Base-by-base conservation (phyloP, 2,113 vertebrate genomes). In the Crotophaga sulcirostris region DNA sequence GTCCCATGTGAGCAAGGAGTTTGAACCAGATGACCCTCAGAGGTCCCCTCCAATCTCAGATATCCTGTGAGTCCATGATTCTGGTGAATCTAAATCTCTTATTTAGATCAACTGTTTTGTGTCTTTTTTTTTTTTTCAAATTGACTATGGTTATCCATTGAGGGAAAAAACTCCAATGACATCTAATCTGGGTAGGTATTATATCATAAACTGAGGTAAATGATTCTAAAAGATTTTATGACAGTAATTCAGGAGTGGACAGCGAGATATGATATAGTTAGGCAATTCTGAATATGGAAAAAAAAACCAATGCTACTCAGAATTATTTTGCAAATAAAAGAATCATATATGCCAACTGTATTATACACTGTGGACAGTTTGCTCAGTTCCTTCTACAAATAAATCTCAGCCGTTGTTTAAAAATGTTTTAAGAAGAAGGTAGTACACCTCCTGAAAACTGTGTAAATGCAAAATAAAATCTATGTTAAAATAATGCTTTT, bases 1-100 rank as follows among this genome's bases (percentile, higher is more conserved):
- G 25, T 44, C 14, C 2, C 59, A 4, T 0, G 2, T 42, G 44
- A 87, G 11, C 4, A n/a, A 40, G 1, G 2, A 1, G 0, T 3
- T 14, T 85, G 26, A 33, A 55, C 4, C 16, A 47, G 11, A 15
- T 55, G 3, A 12, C 2, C 10, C 6, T 2, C 17, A 10, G n/a
- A 42, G 11, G 29, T 60, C 4, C 13, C 29, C 44, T 38, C 19
- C 36, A 38, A 25, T 19, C 16, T 58, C 59, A 72, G 21, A 7
- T 13, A 19, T 19, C 11, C 9, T 90, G 29, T 9, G 34, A n/a
- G 10, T 51, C 31, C 1, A 4, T 13, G 1, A 28, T 42, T 89
- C 24, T 29, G 8, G 7, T 52, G 6, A 52, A 69, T 47, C 8
- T 75, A 31, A 51, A 2, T 82, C 44, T 16, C 1, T 20, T 72